Conservation (phyloP, 35 echinoderm and acorn worm genomes). For the Acanthaster planci region DNA sequence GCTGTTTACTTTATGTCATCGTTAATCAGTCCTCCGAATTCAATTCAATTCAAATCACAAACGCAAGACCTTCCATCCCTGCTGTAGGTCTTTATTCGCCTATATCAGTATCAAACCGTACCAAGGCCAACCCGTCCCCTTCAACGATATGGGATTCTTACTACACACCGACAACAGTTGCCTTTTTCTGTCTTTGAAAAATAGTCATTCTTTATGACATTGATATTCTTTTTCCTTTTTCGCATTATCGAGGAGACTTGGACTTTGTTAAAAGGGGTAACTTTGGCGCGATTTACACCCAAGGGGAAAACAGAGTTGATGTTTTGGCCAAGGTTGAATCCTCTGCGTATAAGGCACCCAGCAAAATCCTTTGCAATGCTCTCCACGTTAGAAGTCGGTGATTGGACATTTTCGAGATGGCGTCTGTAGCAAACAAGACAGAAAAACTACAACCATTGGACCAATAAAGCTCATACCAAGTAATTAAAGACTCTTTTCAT, state of each 20-base stretch:
- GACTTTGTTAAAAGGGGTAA: background rate
- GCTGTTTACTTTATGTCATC: too few species aligned
- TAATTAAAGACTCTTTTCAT: too few species aligned
- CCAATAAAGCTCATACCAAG: too few species aligned
- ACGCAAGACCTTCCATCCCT: background rate
- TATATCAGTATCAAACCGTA: background rate
- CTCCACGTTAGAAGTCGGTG: background rate
- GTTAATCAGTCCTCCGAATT: too few species aligned
- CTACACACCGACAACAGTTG: background rate
- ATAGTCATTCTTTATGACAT: background rate
- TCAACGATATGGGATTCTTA: background rate
- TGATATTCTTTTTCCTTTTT: background rate
- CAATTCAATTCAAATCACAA: background rate
- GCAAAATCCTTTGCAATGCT: background rate
- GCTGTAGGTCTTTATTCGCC: slow-evolving; percentile 9
- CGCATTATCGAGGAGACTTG: too few species aligned
- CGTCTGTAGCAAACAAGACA: too few species aligned
- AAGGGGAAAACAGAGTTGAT: background rate
- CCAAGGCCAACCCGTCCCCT: slow-evolving; percentile 1
- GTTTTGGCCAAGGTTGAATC: background rate
- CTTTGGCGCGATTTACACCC: background rate
- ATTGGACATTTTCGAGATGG: too few species aligned
- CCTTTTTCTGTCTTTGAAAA: background rate
- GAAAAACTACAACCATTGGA: too few species aligned
- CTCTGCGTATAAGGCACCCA: background rate